Base-by-base conservation (phyloP, 2,113 vertebrate genomes). In the Saccopteryx leptura region DNA sequence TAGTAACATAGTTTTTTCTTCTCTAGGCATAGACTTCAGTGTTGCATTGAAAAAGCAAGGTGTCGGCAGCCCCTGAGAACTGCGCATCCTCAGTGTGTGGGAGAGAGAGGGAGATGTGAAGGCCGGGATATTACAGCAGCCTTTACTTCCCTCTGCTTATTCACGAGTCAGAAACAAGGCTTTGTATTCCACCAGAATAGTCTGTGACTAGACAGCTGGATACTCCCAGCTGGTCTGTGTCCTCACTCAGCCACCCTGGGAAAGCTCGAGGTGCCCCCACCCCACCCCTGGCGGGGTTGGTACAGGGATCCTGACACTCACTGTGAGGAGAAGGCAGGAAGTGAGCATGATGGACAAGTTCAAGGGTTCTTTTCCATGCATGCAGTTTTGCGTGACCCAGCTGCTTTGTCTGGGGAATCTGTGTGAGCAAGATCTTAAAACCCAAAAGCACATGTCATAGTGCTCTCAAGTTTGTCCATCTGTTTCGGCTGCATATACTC, bases 51-150 rank as follows among this genome's bases (percentile, higher is more conserved):
- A 54, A n/a, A 87, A 50, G 80, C 46, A 18, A 93, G 71, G 71
- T 39, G 12, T 19, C 84, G 75, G 50, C 74, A 4, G 84, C 71
- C 71, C 85, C 63, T 1, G 33, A 56, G 87, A 92, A 92, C 75
- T 93, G 68, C 31, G 0, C 71, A 79, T 87, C 93, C 1, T 48
- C 33, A 21, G 88, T 61, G 76, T 28, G 90, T 79, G 66, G 33
- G 66, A 82, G 86, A 96, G 56, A 82, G 58, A 96, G 88, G 68
- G n/a, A 39, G 39, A 39, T 39, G 39, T 39, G 39, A 92, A 93
- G 48, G 2, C 4, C 69, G 1, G 69, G 33, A 21, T 24, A 33
- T 9, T 18, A 5, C 0, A 84, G 93, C 61, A 33, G 78, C 52
- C 90, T 87, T 17, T 46, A 18, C 61, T 8, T 65, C 60, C 61